Percentiles rank a stretch among this genome's conserved stretches.
These are phyloP conservation scores for Kryptopterus vitreolus DNA, from an alignment of 2,797 vertebrate genomes.

Conservation along the genomic window DNA sequence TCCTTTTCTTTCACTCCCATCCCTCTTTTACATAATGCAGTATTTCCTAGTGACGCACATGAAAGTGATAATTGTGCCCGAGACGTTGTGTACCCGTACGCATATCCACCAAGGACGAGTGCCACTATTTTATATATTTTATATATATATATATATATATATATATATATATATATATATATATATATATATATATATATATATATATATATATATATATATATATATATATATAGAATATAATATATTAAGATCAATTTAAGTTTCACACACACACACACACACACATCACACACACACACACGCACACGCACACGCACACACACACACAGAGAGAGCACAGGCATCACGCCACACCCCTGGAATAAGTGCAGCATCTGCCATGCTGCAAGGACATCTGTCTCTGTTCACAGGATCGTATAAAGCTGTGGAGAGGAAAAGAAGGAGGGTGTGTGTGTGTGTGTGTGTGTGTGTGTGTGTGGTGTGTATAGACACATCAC, in stretches of 20 bases:
- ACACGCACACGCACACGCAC: neutral
- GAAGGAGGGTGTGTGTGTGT: neutral
- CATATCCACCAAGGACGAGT: conserved; percentile 8
- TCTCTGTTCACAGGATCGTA: conserved; percentile 53
- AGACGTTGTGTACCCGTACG: neutral
- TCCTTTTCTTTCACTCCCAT: neutral
- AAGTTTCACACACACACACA: neutral
- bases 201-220: no score
- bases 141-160: no score
- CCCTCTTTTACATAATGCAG: neutral
- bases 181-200: no score
- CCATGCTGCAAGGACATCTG: conserved; percentile 71
- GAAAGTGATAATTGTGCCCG: conserved; percentile 10
- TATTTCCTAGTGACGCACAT: neutral
- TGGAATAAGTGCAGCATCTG: conserved; percentile 46
- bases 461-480: no score
- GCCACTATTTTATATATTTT: neutral
- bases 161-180: no score
- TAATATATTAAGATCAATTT: neutral
- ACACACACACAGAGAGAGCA: no score
- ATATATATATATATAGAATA: no score
- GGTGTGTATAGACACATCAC: neutral
- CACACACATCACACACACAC: no score
- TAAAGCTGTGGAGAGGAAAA: neutral
- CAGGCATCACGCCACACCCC: conserved; percentile 22